Conservation (phyloP, 1,140 invertebrate genomes). For the Heliconius melpomene region DNA sequence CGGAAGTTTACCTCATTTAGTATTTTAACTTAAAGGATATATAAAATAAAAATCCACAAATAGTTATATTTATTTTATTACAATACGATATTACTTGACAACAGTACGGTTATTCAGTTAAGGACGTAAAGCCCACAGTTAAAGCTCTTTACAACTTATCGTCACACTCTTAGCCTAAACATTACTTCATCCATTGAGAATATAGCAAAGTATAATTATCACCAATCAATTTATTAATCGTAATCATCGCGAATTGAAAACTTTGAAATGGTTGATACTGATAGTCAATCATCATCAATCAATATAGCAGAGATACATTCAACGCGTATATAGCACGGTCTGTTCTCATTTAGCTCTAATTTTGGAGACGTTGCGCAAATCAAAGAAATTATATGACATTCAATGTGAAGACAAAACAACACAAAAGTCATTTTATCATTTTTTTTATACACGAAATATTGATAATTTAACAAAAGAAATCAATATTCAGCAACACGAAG, state of each 20-base stretch:
- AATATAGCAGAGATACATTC: not conserved
- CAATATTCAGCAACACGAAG: too few relatives aligned
- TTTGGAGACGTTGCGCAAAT: too few relatives aligned
- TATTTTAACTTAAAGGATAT: too few relatives aligned
- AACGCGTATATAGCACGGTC: too few relatives aligned
- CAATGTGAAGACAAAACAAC: not conserved
- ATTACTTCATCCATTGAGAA: not conserved
- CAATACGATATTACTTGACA: conserved; percentile 41
- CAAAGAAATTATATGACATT: not conserved
- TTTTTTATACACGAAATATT: too few relatives aligned
- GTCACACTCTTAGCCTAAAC: conserved; percentile 21
- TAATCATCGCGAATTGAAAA: not conserved
- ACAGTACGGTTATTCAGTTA: conserved; percentile 37
- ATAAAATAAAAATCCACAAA: conserved; percentile 16
- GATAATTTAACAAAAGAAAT: too few relatives aligned
- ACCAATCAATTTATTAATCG: not conserved
- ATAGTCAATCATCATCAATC: too few relatives aligned
- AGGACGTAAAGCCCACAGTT: conserved; percentile 36
- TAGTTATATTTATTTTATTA: conserved; percentile 38
- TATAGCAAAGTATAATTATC: not conserved
- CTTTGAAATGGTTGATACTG: not conserved
- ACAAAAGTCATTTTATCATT: not conserved
- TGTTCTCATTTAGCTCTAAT: too few relatives aligned
- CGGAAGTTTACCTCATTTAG: too few relatives aligned
- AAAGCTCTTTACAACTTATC: conserved; percentile 42